Base-by-base conservation (phyloP, 2,113 vertebrate genomes). In the Pterocles gutturalis region DNA sequence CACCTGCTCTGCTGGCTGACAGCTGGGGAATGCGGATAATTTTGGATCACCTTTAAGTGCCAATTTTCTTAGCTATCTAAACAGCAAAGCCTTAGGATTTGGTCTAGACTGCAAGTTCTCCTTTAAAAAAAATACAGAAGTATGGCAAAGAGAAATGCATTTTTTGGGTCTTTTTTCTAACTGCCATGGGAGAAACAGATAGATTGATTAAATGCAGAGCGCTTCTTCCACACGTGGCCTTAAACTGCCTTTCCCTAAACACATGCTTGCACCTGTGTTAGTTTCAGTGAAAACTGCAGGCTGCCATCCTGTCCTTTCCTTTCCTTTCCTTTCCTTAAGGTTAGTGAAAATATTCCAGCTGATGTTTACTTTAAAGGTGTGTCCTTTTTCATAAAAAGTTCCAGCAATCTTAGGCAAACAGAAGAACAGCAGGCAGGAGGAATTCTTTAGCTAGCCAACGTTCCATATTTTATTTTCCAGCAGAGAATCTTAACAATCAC, bases 401-500 rank as follows among this genome's bases (percentile, higher is more conserved):
- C 78, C 70, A 93, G 66, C 64, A 95, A 41, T 93, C 89, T 93
- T 97, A 97, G 82, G 87, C 90, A 97, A 97, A 96, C 94, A 97
- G 70, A 93, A 65, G 91, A 97, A 96, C 96, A 97, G 96, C 96
- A 96, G 95, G 96, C 91, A 96, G 86, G 66, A 96, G 73, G 94
- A 95, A 97, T 96, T 96, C 95, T 96, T 95, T 82, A 80, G 93
- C 91, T 95, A 94, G 93, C 75, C 95, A 93, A 93, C 88, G 96
- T 96, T 97, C 93, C 75, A 24, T 65, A 94, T 91, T 96, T 96
- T 97, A 93, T 96, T 97, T 96, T 97, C 96, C 93, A 93, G 41
- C 96, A 96, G 96, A 95, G 96, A 94, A 96, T 77, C 89, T 95
- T 96, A 96, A 97, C 96, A 95, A 96, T 93, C 96, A 97, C 96